Evolutionary conservation across 2,113 vertebrate species (phyloP).

Genomic region (Chamaea fasciata): DNA sequence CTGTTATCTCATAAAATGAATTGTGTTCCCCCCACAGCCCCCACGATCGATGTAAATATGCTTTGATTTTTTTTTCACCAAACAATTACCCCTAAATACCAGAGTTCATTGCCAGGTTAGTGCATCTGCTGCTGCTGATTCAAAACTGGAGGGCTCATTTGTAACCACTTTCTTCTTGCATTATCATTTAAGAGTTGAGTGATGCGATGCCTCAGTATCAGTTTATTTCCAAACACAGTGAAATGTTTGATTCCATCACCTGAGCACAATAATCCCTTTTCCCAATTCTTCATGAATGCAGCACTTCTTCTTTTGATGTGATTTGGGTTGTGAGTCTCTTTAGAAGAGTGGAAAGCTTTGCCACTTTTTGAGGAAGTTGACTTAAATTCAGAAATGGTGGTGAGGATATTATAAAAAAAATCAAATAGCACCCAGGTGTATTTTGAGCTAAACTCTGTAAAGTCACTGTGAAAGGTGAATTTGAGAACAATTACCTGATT

Average conservation of each 20-base stretch:
- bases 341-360: neutral
- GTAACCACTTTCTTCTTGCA: constrained; percentile 12
- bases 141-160: neutral
- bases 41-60: constrained; percentile 20
- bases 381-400: neutral
- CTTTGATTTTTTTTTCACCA: constrained; percentile 16
- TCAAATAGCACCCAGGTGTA: accelerated
- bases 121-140: neutral
- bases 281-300: neutral
- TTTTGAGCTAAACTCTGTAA: neutral
- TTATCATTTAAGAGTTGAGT: neutral
- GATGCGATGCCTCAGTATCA: neutral
- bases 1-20: constrained; percentile 16
- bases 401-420: neutral
- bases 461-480: neutral
- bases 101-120: constrained; percentile 45
- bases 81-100: constrained; percentile 49
- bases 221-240: neutral
- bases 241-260: neutral
- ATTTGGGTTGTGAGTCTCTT: neutral
- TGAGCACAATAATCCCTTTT: neutral
- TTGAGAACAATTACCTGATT: neutral
- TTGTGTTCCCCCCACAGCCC: neutral
- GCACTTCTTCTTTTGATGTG: neutral
- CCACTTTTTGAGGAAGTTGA: neutral